Evolutionary conservation across 2,113 vertebrate species (phyloP).

Genomic region (Oncorhynchus keta): DNA sequence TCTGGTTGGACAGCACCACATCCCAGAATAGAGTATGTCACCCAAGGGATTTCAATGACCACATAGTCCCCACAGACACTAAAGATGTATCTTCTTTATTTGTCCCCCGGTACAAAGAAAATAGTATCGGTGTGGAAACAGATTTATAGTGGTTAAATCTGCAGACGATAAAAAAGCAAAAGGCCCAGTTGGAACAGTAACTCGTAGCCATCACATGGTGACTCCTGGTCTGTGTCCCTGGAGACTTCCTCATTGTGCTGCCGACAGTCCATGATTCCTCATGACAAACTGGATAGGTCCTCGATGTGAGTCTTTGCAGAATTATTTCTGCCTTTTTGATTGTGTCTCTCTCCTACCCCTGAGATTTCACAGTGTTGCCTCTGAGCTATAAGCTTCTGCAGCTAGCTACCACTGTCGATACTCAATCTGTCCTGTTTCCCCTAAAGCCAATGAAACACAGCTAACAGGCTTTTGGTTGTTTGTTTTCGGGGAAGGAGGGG

Average conservation of each 20-base stretch:
- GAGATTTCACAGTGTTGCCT: slow-evolving; percentile 69
- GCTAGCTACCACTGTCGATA: slow-evolving; percentile 67
- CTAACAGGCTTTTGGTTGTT: slow-evolving; percentile 70
- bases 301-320: slow-evolving; percentile 66
- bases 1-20: slow-evolving; percentile 44
- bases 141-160: slow-evolving; percentile 71
- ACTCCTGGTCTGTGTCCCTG: slow-evolving; percentile 45
- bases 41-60: slow-evolving; percentile 50
- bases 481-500: slow-evolving; percentile 28
- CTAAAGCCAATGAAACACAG: slow-evolving; percentile 73
- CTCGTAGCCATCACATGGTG: slow-evolving; percentile 63
- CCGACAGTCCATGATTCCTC: slow-evolving; percentile 68
- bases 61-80: slow-evolving; percentile 52
- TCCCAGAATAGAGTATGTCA: slow-evolving; percentile 49
- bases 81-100: slow-evolving; percentile 62
- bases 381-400: slow-evolving; percentile 68
- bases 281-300: slow-evolving; percentile 75
- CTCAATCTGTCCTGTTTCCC: slow-evolving; percentile 76
- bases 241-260: slow-evolving; percentile 62
- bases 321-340: slow-evolving; percentile 71
- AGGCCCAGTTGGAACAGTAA: slow-evolving; percentile 60
- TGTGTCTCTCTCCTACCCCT: slow-evolving; percentile 65
- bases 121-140: slow-evolving; percentile 54
- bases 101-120: slow-evolving; percentile 12
- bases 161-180: slow-evolving; percentile 60